These are phyloP conservation scores for Crypturellus undulatus DNA, from an alignment of 2,113 vertebrate genomes.

Conservation along the genomic window DNA sequence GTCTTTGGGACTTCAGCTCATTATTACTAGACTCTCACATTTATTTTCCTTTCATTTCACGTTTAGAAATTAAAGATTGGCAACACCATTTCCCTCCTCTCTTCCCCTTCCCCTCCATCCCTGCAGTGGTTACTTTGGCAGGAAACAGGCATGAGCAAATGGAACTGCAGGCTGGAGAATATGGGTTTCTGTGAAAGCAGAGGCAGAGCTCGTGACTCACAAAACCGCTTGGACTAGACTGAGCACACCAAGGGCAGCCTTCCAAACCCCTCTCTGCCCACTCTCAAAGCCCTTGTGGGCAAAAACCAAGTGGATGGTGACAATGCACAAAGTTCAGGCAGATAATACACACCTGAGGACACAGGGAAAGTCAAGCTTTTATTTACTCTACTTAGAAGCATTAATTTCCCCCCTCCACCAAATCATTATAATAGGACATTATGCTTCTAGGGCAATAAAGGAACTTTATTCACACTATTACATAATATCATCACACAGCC, in stretches of 20 bases:
- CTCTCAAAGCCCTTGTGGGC: neutral
- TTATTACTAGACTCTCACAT: conserved; percentile 34
- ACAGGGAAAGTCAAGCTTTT: neutral
- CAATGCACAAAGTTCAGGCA: neutral
- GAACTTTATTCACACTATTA: neutral
- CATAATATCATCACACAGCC: neutral
- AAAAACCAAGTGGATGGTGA: neutral
- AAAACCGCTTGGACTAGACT: conserved; percentile 6
- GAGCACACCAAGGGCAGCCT: neutral
- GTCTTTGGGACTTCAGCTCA: conserved; percentile 54
- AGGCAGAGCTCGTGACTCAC: conserved; percentile 67
- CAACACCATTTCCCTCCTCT: neutral
- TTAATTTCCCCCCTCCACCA: neutral
- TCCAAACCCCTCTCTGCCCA: conserved; percentile 51
- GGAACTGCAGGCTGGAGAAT: conserved; percentile 65
- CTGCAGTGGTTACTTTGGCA: conserved; percentile 73
- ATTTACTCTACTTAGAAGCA: conserved; percentile 11
- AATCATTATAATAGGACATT: neutral
- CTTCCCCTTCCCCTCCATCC: accelerated
- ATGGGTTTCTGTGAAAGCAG: conserved; percentile 18
- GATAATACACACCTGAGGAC: neutral
- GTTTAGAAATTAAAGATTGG: conserved; percentile 67
- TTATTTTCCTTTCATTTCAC: conserved; percentile 49
- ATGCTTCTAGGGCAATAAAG: conserved; percentile 10
- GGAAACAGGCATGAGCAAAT: conserved; percentile 74